These are phyloP conservation scores for Brenthis hecate DNA, from an alignment of 2,888 invertebrate genomes.

Conservation along the genomic window DNA sequence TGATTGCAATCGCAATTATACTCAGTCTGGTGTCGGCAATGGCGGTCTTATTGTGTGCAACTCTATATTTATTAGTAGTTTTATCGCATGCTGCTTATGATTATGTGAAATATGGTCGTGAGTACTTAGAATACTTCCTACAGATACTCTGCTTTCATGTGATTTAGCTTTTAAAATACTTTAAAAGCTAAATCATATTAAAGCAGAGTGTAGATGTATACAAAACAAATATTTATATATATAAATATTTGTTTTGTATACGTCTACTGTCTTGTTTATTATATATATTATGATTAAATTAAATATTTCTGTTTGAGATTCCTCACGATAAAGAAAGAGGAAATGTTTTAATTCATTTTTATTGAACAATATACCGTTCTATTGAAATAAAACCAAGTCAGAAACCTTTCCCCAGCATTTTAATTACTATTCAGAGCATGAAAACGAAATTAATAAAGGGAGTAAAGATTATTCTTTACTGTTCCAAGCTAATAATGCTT, in stretches of 20 bases:
- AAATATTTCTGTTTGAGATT: background rate
- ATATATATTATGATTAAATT: no score
- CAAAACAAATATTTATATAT: no score
- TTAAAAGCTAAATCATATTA: no score
- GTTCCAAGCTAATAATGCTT: slow-evolving; percentile 1
- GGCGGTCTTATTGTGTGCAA: slow-evolving; percentile 39
- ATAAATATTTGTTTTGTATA: no score
- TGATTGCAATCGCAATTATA: slow-evolving; percentile 48
- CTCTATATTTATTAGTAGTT: slow-evolving; percentile 41
- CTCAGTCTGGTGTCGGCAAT: slow-evolving; percentile 42
- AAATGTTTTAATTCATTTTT: background rate
- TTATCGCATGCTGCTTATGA: slow-evolving; percentile 50
- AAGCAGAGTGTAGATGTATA: no score
- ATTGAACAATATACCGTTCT: slow-evolving; percentile 25
- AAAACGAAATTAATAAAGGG: slow-evolving; percentile 30
- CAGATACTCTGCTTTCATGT: no score
- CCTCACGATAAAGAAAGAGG: no score
- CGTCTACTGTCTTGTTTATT: no score
- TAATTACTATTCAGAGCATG: slow-evolving; percentile 32
- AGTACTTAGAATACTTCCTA: slow-evolving; percentile 45
- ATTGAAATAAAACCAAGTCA: slow-evolving; percentile 31
- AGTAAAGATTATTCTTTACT: slow-evolving; percentile 25
- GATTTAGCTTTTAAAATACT: no score
- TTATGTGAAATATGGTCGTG: slow-evolving; percentile 73
- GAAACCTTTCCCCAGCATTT: slow-evolving; percentile 23